These are phyloP conservation scores for Anolis sagrei DNA, from an alignment of 2,113 vertebrate genomes.

Conservation along the genomic window DNA sequence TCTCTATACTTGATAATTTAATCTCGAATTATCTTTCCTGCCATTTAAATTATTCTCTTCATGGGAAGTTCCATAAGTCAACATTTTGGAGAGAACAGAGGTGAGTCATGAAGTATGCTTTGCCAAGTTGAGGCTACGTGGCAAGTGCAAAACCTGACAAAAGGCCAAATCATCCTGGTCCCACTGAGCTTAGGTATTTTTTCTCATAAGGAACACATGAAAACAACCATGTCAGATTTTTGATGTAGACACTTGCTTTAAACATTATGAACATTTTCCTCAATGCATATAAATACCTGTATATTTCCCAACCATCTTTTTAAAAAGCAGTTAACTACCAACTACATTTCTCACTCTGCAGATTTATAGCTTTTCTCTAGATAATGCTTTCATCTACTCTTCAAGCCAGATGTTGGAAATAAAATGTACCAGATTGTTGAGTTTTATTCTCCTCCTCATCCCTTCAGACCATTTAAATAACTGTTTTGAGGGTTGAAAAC, in stretches of 20 bases:
- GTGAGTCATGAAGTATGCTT: background rate
- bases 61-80: background rate
- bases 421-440: background rate
- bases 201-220: background rate
- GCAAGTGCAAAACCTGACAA: slow-evolving; percentile 7
- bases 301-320: background rate
- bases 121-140: background rate
- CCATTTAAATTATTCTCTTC: background rate
- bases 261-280: background rate
- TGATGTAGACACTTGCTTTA: background rate
- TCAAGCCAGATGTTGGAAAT: slow-evolving; percentile 38
- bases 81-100: slow-evolving; percentile 12
- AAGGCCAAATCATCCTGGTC: background rate
- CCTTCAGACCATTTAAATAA: slow-evolving; percentile 15
- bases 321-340: background rate
- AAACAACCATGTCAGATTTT: background rate
- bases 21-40: background rate
- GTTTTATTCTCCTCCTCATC: slow-evolving; percentile 13
- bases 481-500: slow-evolving; percentile 12
- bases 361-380: slow-evolving; percentile 15
- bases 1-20: background rate
- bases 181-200: background rate
- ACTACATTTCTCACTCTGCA: background rate
- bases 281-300: background rate
- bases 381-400: slow-evolving; percentile 6